phyloP scores from a whole-genome alignment of 2,113 vertebrate genomes.

The Nicator chloris region DNA sequence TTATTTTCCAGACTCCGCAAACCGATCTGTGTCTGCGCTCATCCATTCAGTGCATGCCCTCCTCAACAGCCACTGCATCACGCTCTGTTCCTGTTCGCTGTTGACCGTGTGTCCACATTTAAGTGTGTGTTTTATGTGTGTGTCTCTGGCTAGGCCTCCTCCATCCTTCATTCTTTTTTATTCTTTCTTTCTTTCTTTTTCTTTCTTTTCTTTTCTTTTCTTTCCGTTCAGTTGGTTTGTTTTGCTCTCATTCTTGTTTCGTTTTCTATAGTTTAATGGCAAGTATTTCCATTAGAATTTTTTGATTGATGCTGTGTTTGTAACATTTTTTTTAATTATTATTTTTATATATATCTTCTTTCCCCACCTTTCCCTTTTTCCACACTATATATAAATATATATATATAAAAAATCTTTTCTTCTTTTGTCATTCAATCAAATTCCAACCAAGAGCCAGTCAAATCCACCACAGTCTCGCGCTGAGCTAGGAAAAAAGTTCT shows the following conservation, averaged over 20 bases:
- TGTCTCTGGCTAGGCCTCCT: conserved; percentile 65
- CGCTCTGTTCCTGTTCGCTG: conserved; percentile 68
- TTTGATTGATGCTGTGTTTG: conserved; percentile 77
- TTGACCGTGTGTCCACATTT: conserved; percentile 73
- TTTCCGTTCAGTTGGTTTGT: conserved; percentile 37
- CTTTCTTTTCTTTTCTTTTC: neutral
- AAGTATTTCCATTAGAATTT: conserved; percentile 73
- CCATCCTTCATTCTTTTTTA: conserved; percentile 33
- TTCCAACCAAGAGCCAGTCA: conserved; percentile 86
- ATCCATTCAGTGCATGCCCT: conserved; percentile 71
- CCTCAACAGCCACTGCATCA: conserved; percentile 66
- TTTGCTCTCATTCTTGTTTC: neutral
- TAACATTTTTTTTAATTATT: conserved; percentile 57
- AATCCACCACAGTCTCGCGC: conserved; percentile 83
- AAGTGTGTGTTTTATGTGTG: conserved; percentile 52
- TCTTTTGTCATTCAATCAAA: conserved; percentile 89
- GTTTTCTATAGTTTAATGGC: conserved; percentile 65
- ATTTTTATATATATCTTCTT: conserved; percentile 60
- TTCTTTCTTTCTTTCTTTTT: neutral
- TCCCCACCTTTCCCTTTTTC: conserved; percentile 49
- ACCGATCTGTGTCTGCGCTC: conserved; percentile 52
- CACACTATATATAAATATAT: conserved; percentile 74
- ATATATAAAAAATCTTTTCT: conserved; percentile 81
- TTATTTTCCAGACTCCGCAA: conserved; percentile 63
- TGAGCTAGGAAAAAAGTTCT: conserved; percentile 87